phyloP scores from a whole-genome alignment of 2,113 vertebrate species.

The western clawed frog (Xenopus tropicalis) region DNA sequence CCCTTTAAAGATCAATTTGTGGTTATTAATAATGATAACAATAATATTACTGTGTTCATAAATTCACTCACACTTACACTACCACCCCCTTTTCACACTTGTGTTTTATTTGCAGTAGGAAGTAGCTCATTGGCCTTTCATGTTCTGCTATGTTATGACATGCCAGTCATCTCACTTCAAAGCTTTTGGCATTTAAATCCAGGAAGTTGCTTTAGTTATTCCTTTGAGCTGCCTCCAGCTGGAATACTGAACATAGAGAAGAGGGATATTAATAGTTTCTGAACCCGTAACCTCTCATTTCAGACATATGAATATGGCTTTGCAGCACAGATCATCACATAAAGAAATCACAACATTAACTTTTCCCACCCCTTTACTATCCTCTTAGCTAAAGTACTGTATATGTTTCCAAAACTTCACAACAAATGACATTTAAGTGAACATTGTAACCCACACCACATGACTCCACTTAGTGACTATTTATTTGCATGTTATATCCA shows the following conservation, averaged over 20 bases:
- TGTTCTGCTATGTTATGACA: conserved; percentile 26
- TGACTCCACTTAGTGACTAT: too few species aligned
- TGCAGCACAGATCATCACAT: too few species aligned
- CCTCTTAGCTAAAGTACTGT: background rate
- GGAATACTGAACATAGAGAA: conserved; percentile 12
- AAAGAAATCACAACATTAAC: background rate
- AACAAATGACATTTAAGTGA: background rate
- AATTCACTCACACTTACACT: background rate
- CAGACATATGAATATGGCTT: conserved; percentile 2
- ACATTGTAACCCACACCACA: background rate
- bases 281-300: conserved; percentile 28
- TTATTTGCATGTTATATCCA: too few species aligned
- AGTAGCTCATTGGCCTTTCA: conserved; percentile 23
- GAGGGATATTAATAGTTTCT: conserved; percentile 23
- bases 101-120: conserved; percentile 17
- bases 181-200: conserved; percentile 33
- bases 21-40: too few species aligned
- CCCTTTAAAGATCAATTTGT: too few species aligned
- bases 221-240: conserved; percentile 38
- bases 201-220: conserved; percentile 37
- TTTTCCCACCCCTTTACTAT: background rate
- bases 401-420: background rate
- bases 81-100: background rate
- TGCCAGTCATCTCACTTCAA: conserved; percentile 33
- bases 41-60: background rate